Evolutionary conservation across 92 coral and sea anemone genomes (phyloP), one percentile per base, ranked within the genome.

Genomic region (Zoanthus sociatus): DNA sequence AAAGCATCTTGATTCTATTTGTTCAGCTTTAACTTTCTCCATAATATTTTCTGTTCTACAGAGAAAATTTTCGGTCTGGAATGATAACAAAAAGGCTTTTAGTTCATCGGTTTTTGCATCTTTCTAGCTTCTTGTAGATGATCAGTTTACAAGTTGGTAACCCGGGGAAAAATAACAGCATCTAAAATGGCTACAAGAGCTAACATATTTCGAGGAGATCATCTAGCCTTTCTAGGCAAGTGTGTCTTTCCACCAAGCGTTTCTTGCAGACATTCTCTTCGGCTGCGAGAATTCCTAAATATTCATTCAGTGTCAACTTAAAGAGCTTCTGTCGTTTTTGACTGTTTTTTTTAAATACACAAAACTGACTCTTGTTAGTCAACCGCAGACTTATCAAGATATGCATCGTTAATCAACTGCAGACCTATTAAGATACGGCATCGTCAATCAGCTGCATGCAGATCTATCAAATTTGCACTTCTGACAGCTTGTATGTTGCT

Each of bases 191-290:
- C 69, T 48, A 88, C 68, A 88, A 88, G 21, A 88, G n/a, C 82
- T 89, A 89, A 89, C 85, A 89, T 68, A 89, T 78, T 81, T 84
- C 78, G 21, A 89, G 89, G 51, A 78, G 85, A 78, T 75, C 83
- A 78, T 89, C 83, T 67, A 77, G 26, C 26, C 26, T 26, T 26
- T 26, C 26, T 37, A 0, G 74, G 44, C 89, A 85, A 18, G 86
- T 84, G 85, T 84, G 92, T 37, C 90, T 85, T 82, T 89, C 92
- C 83, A 89, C 92, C 89, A 86, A 85, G 76, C 90, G 87, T 89
- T 86, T 89, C 79, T 86, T 85, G 92, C 89, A 89, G 47, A 89
- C 75, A 85, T 86, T 26, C 26, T 26, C 26, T 26, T 26, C 26
- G 26, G 83, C 89, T 86, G 83, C 63, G 90, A 87, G 79, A 87